Base-by-base conservation (phyloP, 2,113 vertebrate species). In the Pelvicachromis taeniatus region DNA sequence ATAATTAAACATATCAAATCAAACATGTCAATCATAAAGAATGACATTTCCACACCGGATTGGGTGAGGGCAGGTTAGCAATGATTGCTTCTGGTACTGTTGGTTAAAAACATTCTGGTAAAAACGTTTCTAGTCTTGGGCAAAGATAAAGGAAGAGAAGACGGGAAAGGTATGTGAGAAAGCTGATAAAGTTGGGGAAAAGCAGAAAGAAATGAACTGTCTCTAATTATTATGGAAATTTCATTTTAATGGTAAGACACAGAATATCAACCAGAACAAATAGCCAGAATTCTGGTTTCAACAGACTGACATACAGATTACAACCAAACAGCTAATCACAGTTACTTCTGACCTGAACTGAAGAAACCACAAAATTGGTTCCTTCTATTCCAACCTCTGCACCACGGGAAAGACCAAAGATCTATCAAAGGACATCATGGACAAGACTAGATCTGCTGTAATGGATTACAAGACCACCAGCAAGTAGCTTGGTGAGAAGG, bases 21-120 rank as follows among this genome's bases (percentile, higher is more conserved):
- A 56, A 26, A 56, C 54, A 56, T 14, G 12, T 56, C 13, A 21
- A 0, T 56, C 54, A 0, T 56, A 21, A 29, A 4, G 29, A 29
- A 29, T 4, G 3, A 29, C 29, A 29, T 29, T 29, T 29, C 29
- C 29, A 29, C 29, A 29, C n/a, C n/a, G n/a, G n/a, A n/a, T n/a
- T n/a, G n/a, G n/a, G n/a, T n/a, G 54, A 55, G 54, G 54, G 54
- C 21, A 56, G 0, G 21, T 56, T 56, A 55, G 26, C 54, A 55
- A 56, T 56, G 21, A 26, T 56, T 3, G 1, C 11, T 55, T 55
- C 54, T 55, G 54, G 54, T 55, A 14, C 6, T 13, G 54, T 4
- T 55, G 21, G 54, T 26, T 21, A 55, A 55, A 55, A 55, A 55
- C 23, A 21, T 55, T 55, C 54, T 55, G 21, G 54, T 0, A 0